A percentile compares a stretch with the other conserved stretches of the same genome.
phyloP scores from a whole-genome alignment of 1,140 invertebrate genomes.

The Musca vetustissima region DNA sequence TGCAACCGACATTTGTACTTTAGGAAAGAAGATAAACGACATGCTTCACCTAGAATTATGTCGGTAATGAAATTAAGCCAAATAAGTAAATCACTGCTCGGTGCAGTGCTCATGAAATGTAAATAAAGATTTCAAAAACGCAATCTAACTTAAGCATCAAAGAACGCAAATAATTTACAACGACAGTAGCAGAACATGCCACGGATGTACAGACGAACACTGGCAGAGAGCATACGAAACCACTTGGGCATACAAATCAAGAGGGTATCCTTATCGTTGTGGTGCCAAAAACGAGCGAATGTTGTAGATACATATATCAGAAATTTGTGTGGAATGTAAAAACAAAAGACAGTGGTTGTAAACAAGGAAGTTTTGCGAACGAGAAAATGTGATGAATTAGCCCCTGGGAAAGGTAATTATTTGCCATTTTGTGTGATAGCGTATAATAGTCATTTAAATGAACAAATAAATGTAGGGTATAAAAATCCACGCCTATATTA shows the following conservation, averaged over 20 bases:
- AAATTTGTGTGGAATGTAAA: no score
- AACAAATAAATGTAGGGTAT: no score
- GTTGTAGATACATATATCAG: no score
- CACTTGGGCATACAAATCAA: neutral
- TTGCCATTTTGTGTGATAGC: no score
- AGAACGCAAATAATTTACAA: constrained; percentile 23
- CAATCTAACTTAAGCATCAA: constrained; percentile 22
- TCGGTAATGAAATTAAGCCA: constrained; percentile 30
- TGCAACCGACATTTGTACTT: constrained; percentile 12
- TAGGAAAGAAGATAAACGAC: constrained; percentile 18
- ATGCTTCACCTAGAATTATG: constrained; percentile 29
- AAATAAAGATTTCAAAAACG: constrained; percentile 24
- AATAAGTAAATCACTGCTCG: constrained; percentile 29
- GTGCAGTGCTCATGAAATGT: constrained; percentile 25
- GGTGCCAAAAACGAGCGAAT: neutral
- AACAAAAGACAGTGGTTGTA: no score
- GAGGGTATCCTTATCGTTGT: neutral
- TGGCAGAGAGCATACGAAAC: neutral
- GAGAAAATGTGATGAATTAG: no score
- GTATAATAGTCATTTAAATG: no score
- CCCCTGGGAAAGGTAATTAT: no score
- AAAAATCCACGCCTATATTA: no score
- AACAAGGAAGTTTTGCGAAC: no score
- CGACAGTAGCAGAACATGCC: constrained; percentile 7
- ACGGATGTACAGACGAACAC: neutral